Base-by-base conservation (phyloP, 92 coral and sea anemone genomes). In the Parazoanthus atlanticus region DNA sequence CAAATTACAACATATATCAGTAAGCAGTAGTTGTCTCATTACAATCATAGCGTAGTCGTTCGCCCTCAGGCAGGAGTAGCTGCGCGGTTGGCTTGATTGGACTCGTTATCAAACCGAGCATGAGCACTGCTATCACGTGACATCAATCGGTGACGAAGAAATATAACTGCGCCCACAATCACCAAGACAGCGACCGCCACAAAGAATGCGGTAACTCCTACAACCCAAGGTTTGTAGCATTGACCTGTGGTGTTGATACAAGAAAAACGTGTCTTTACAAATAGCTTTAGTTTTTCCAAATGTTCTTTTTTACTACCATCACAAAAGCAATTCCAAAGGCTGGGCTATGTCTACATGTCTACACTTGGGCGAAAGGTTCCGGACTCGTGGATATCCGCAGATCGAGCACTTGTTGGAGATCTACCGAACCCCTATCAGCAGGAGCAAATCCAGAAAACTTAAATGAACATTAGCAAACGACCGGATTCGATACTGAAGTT, bases 111-210 rank as follows among this genome's bases (percentile, higher is more conserved):
- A 29, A 80, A 80, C 16, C 25, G 84, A 30, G 84, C 15, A 80
- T 80, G 84, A 31, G 5, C 30, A 80, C 40, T 28, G 2, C 71
- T 58, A 17, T 80, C 84, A 23, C 71, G 26, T 80, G 10, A 29
- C 28, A 80, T 0, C 72, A 3, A 13, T 11, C 41, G 65, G 41
- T 16, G 21, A 80, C 84, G 84, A 52, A 56, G 40, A 34, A 80
- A 80, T 54, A 56, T 19, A 56, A 80, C 71, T 56, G 84, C 84
- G 70, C 84, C 70, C 84, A 29, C 84, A 54, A 80, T 80, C 84
- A 29, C 72, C 71, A 80, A 43, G 11, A 52, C 70, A 30, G 71
- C 71, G 65, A 56, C 12, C 28, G 84, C 84, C 8, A 80, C 84
- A 19, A 52, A 30, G 41, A 54, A 52, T 80, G 84, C 46, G 10